phyloP scores from a whole-genome alignment of 2,113 vertebrate species.

The Chloropsis cyanopogon region DNA sequence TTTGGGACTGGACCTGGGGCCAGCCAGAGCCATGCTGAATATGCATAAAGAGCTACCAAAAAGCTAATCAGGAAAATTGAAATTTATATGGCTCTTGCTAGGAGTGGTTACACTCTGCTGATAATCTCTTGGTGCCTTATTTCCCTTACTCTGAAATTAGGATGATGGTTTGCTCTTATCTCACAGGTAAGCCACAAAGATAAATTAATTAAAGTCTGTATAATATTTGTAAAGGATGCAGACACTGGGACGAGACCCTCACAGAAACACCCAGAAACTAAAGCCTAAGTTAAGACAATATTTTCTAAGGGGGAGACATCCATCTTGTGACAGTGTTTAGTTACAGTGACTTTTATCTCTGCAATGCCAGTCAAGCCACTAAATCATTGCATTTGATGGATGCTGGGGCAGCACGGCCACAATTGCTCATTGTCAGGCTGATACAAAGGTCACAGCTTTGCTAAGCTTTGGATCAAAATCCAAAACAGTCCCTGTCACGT shows the following conservation, averaged over 20 bases:
- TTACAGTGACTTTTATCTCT: conserved; percentile 45
- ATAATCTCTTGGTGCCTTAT: neutral
- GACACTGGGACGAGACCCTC: neutral
- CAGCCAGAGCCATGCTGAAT: neutral
- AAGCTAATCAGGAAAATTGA: neutral
- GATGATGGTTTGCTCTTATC: neutral
- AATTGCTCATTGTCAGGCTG: conserved; percentile 54
- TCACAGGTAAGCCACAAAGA: neutral
- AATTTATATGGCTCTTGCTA: neutral
- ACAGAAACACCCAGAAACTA: conserved; percentile 8
- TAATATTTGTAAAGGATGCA: neutral
- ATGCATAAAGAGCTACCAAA: neutral
- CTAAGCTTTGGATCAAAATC: conserved; percentile 25
- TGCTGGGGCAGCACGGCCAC: neutral
- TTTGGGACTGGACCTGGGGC: neutral
- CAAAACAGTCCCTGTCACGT: neutral
- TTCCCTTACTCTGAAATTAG: neutral
- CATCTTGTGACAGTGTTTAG: conserved; percentile 38
- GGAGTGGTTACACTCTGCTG: neutral
- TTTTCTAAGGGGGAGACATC: conserved; percentile 36
- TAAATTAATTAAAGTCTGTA: neutral
- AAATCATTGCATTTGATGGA: conserved; percentile 31
- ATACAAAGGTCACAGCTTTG: conserved; percentile 30
- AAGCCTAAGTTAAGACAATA: conserved; percentile 21
- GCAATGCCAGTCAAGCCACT: conserved; percentile 12